Evolutionary conservation across 2,113 vertebrate genomes (phyloP).

Genomic region (Abramis brama): DNA sequence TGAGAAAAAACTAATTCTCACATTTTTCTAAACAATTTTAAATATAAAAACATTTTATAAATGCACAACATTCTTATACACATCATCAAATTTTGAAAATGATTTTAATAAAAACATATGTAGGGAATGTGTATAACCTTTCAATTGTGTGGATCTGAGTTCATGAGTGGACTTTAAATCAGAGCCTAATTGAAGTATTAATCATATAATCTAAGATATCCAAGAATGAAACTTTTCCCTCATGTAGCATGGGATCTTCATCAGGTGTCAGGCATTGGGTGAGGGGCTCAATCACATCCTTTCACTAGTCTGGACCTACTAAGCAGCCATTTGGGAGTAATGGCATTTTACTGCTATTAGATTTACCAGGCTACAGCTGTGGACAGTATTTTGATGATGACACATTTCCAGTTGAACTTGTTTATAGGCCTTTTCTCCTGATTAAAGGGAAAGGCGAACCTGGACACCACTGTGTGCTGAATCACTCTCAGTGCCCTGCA

Average conservation of each 20-base stretch:
- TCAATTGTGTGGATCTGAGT: neutral
- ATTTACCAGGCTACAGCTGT: neutral
- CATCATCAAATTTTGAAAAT: neutral
- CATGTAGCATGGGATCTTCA: neutral
- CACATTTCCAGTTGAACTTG: slow-evolving; percentile 17
- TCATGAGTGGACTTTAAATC: no score
- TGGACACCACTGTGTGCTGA: neutral
- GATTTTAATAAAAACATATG: neutral
- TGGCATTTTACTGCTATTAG: neutral
- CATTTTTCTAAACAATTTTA: neutral
- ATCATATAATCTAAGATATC: no score
- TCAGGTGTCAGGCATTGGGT: neutral
- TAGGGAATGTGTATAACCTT: neutral
- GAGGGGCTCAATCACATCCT: neutral
- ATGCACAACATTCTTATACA: neutral
- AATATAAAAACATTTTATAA: neutral
- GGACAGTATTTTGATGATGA: neutral
- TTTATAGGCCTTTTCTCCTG: slow-evolving; percentile 1
- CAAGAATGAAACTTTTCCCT: no score
- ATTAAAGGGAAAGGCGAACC: slow-evolving; percentile 18
- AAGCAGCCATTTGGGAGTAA: neutral
- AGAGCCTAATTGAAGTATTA: neutral
- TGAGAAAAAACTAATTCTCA: no score
- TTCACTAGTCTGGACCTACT: neutral
- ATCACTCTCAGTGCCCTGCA: slow-evolving; percentile 25